Percentiles rank a stretch among this genome's conserved stretches.
Evolutionary conservation across 2,888 invertebrate species (phyloP).

Genomic region (Tridacna gigas): DNA sequence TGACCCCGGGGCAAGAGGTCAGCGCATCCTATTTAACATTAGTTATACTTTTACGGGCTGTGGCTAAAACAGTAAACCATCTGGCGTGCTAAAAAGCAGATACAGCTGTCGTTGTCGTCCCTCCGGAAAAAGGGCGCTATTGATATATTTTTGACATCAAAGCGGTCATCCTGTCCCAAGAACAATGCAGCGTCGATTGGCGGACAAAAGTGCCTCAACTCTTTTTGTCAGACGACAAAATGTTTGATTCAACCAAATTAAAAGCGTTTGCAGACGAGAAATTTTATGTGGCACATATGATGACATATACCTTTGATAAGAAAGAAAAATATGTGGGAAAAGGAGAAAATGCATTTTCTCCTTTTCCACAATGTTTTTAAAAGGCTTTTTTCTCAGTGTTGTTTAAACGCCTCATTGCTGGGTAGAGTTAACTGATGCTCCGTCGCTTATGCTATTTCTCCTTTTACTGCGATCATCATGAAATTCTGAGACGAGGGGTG

Average conservation of each 20-base stretch:
- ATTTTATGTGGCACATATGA: too few relatives aligned
- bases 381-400: not conserved
- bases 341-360: not conserved
- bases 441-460: too few relatives aligned
- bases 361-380: not conserved
- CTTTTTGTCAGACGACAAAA: too few relatives aligned
- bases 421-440: too few relatives aligned
- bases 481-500: too few relatives aligned
- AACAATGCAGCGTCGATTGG: conserved; percentile 18
- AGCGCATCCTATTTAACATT: conserved; percentile 60
- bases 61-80: conserved; percentile 58
- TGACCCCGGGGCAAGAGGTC: conserved; percentile 59
- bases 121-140: conserved; percentile 17
- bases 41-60: conserved; percentile 53
- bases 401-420: not conserved
- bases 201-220: not conserved
- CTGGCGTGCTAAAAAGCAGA: conserved; percentile 34
- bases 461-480: too few relatives aligned
- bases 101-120: conserved; percentile 39
- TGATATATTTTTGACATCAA: conserved; percentile 32
- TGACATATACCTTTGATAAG: too few relatives aligned
- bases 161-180: conserved; percentile 20
- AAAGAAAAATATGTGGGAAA: not conserved
- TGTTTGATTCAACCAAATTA: too few relatives aligned
- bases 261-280: too few relatives aligned